Percentiles rank a stretch among this genome's conserved stretches.
Evolutionary conservation across 2,888 invertebrate genomes (phyloP).

Genomic region (Homarus gammarus): DNA sequence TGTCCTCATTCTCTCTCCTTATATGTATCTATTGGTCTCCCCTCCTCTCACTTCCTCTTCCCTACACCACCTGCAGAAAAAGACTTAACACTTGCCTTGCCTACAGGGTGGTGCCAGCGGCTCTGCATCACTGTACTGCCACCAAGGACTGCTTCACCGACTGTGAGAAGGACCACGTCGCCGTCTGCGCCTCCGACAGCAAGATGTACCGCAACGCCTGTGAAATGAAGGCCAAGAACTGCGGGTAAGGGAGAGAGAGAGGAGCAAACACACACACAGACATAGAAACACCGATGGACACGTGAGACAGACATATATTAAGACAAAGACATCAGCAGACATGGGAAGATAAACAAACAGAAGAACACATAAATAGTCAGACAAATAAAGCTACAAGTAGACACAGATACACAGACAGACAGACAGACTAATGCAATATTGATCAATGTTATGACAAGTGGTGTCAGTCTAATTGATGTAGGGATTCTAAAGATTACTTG

Average conservation of each 20-base stretch:
- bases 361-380: too few relatives aligned
- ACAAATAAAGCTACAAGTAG: too few relatives aligned
- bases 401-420: too few relatives aligned
- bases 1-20: not conserved
- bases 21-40: not conserved
- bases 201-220: slow-evolving; percentile 94
- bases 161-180: slow-evolving; percentile 78
- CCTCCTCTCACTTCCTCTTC: not conserved
- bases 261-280: not conserved
- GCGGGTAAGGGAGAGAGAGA: slow-evolving; percentile 62
- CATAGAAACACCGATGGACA: too few relatives aligned
- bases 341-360: not conserved
- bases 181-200: slow-evolving; percentile 94
- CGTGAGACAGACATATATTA: too few relatives aligned
- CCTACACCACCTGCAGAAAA: too few relatives aligned
- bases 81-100: too few relatives aligned
- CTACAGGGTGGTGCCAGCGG: slow-evolving; percentile 87
- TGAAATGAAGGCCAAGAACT: slow-evolving; percentile 90
- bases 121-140: slow-evolving; percentile 90
- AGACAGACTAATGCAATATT: too few relatives aligned
- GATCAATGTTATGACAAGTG: too few relatives aligned
- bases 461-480: too few relatives aligned
- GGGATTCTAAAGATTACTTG: too few relatives aligned
- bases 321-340: slow-evolving; percentile 26
- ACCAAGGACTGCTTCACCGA: slow-evolving; percentile 87